A percentile compares a stretch with the other conserved stretches of the same genome.
These are phyloP conservation scores for Cydia amplana DNA, from an alignment of 1,140 invertebrate species.

Conservation along the genomic window DNA sequence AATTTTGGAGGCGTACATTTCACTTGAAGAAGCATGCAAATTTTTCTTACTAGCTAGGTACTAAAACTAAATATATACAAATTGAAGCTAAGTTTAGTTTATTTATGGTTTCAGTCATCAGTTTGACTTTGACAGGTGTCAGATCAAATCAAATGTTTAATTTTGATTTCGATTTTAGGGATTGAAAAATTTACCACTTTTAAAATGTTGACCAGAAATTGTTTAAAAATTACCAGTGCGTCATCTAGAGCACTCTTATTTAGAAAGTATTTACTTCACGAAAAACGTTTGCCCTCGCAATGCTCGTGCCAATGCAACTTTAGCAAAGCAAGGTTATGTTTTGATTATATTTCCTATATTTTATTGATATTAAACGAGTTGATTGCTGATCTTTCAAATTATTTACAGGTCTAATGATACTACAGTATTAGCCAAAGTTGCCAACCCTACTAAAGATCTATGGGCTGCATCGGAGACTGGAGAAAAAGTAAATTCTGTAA, in stretches of 20 bases:
- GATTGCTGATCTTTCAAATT: background rate
- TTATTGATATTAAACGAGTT: background rate
- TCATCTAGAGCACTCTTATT: slow-evolving; percentile 40
- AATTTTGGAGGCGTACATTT: too few species aligned
- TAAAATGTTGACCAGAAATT: slow-evolving; percentile 55
- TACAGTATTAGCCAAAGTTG: background rate
- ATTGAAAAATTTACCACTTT: slow-evolving; percentile 39
- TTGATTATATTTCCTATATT: background rate
- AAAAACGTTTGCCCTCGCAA: slow-evolving; percentile 22
- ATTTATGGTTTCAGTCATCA: background rate
- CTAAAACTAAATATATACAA: too few species aligned
- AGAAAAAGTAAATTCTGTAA: slow-evolving; percentile 24
- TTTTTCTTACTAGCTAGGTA: too few species aligned
- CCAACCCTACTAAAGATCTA: background rate
- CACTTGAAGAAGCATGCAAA: too few species aligned
- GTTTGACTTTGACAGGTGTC: background rate
- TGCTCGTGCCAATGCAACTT: slow-evolving; percentile 13
- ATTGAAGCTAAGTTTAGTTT: too few species aligned
- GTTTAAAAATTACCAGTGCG: slow-evolving; percentile 47
- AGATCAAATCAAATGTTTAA: background rate
- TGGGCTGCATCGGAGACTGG: background rate
- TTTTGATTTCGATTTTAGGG: slow-evolving; percentile 7
- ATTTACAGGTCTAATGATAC: slow-evolving; percentile 6
- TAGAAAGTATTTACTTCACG: slow-evolving; percentile 44
- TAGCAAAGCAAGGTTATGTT: slow-evolving; percentile 19